Percentiles rank a stretch among this genome's conserved stretches.
Evolutionary conservation across 2,113 vertebrate species (phyloP).

Genomic region (Pelvicachromis taeniatus): DNA sequence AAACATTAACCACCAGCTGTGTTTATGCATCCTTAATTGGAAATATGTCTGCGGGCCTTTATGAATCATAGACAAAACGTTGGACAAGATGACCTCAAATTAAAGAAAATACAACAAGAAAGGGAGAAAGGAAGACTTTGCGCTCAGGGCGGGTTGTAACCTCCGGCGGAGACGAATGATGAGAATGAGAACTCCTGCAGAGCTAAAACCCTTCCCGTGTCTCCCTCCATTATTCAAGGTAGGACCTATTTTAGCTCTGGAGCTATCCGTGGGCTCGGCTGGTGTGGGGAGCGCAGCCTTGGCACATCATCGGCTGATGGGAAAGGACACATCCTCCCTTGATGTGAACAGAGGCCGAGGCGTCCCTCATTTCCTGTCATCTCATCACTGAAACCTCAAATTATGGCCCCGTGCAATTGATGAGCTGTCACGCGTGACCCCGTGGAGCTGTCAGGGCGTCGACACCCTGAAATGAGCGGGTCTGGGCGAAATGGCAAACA

Average conservation of each 20-base stretch:
- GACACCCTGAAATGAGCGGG: constrained; percentile 15
- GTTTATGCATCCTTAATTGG: not conserved
- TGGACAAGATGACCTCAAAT: not conserved
- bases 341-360: not conserved
- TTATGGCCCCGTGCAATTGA: constrained; percentile 2
- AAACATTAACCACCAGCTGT: not conserved
- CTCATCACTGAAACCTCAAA: constrained; percentile 29
- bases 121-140: not conserved
- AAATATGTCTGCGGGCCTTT: not conserved
- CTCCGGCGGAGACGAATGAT: not conserved
- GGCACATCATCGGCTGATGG: not conserved
- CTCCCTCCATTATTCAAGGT: constrained; percentile 21
- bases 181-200: not conserved
- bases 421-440: constrained; percentile 25
- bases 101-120: not conserved
- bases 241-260: not conserved
- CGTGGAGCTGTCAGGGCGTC: not conserved
- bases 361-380: constrained; percentile 15
- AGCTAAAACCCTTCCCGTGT: not conserved
- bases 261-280: not conserved
- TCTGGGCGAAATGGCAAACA: not conserved
- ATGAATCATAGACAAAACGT: not conserved
- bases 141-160: not conserved
- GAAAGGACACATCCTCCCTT: not conserved
- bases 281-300: not conserved